Evolutionary conservation across 2,888 invertebrate species (phyloP), one percentile per base, ranked within the genome.

Genomic region (Athalia circularis): DNA sequence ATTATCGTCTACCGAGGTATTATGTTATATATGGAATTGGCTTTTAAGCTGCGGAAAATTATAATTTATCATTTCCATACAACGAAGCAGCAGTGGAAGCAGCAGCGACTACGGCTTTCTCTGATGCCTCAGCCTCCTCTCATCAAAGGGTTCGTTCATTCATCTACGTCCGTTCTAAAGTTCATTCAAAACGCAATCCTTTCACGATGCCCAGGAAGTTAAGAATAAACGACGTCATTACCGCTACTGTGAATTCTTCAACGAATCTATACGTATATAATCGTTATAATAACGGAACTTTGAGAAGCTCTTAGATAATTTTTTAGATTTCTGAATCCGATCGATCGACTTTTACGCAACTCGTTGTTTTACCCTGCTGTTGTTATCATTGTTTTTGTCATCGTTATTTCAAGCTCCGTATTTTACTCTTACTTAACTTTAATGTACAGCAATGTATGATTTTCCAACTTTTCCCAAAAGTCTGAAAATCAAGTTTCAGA

Each of bases 191-290:
- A 8, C 47, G 59, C 47, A 13, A 59, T 57, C 59, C 72, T 72
- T 72, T 72, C 59, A 72, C 72, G 9, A 72, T 52, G 57, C 45
- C 45, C 57, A 72, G 57, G 45, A 47, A 15, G 57, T 72, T 72
- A 72, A 59, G 72, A 59, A 72, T 72, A 72, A 59, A 72, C 57
- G 72, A 72, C 59, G 72, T 72, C 72, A 59, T 72, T 72, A 72
- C 57, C 72, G 72, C 59, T 47, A 72, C 57, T 72, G 59, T 43
- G 70, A 72, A 72, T 72, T 72, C 72, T 72, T 57, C 8, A 57
- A 72, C 57, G 59, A 72, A 72, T 72, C 59, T 59, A 57, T 9
- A 52, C 52, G 11, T 11, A 52, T 11, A 52, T 52, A 52, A 7
- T 52, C 11, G 52, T 11, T 9, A 52, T 52, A 52, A 7, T 52